These are phyloP conservation scores for Chrysaora quinquecirrha DNA, from an alignment of 30 jellyfish, hydroid and myxozoan species.

Conservation along the genomic window DNA sequence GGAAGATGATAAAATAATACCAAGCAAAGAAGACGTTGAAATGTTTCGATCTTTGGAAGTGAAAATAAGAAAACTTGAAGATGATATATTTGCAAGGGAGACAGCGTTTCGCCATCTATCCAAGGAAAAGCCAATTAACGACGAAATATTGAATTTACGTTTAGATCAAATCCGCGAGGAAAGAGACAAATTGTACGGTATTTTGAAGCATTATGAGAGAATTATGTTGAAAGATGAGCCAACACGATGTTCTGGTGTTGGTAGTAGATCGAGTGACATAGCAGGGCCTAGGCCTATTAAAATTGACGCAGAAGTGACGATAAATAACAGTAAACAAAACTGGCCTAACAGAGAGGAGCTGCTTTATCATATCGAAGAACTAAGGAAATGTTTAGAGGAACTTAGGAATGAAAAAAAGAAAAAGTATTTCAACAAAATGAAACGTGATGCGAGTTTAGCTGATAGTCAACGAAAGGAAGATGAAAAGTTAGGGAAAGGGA, in stretches of 20 bases:
- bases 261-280: background rate
- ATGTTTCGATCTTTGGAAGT: background rate
- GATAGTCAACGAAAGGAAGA: too few relatives aligned
- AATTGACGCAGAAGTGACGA: conserved; percentile 44
- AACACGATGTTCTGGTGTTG: background rate
- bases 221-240: background rate
- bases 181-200: conserved; percentile 46
- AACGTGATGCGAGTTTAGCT: too few relatives aligned
- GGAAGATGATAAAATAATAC: background rate
- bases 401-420: conserved; percentile 22
- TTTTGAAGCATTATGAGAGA: conserved; percentile 55
- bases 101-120: conserved; percentile 63
- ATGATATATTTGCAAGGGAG: conserved; percentile 49
- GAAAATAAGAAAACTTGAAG: conserved; percentile 24
- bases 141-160: conserved; percentile 33
- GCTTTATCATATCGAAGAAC: conserved; percentile 59
- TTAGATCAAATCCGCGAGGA: conserved; percentile 55
- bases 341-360: conserved; percentile 27
- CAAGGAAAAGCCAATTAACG: conserved; percentile 40
- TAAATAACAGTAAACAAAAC: background rate
- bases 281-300: conserved; percentile 20
- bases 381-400: conserved; percentile 49
- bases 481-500: too few relatives aligned
- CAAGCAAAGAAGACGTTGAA: background rate
- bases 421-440: too few relatives aligned